These are phyloP conservation scores for Sphyrna mokarran DNA, from an alignment of 2,113 vertebrate genomes.

Conservation along the genomic window DNA sequence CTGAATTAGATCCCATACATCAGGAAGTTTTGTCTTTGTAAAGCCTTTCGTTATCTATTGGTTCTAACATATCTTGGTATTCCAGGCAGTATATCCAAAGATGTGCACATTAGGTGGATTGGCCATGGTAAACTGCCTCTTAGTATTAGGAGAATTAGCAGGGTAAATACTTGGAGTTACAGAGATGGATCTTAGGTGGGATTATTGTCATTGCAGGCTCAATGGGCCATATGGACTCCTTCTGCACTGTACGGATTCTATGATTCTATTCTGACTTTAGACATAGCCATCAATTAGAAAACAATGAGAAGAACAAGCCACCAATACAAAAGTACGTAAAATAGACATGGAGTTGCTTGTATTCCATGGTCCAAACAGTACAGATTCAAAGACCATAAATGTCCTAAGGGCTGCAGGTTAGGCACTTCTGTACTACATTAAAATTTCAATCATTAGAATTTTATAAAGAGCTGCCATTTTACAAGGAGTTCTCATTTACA, in stretches of 20 bases:
- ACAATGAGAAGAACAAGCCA: background rate
- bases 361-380: background rate
- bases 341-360: background rate
- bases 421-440: background rate
- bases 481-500: background rate
- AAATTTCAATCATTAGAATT: background rate
- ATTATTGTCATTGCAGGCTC: no score
- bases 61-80: background rate
- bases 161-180: no score
- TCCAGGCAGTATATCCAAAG: no score
- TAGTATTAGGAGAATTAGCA: no score
- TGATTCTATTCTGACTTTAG: background rate
- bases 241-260: no score
- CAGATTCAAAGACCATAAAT: background rate
- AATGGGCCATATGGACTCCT: no score
- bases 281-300: background rate
- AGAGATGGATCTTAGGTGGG: no score
- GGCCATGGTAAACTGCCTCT: no score
- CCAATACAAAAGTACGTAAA: background rate
- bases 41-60: background rate
- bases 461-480: background rate
- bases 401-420: background rate
- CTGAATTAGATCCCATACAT: background rate
- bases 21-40: background rate
- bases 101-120: no score